Evolutionary conservation across 2,797 vertebrate species (phyloP).

Genomic region (Manis crassicaudata): DNA sequence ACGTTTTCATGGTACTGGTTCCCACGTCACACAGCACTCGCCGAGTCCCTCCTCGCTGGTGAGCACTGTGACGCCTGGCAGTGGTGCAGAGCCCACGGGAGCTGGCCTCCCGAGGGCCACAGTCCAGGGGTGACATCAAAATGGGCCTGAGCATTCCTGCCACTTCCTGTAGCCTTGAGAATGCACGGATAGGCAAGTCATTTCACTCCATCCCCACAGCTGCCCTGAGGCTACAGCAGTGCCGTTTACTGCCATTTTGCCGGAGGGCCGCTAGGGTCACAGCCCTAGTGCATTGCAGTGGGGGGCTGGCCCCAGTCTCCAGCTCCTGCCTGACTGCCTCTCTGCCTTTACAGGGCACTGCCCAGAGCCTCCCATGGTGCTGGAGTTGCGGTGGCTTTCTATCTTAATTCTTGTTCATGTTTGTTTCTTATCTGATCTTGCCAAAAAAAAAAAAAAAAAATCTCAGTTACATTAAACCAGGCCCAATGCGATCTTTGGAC

Average conservation of each 20-base stretch:
- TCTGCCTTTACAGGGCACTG: background rate
- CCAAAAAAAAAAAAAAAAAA: background rate
- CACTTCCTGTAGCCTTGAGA: background rate
- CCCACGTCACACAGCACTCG: background rate
- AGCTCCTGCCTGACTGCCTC: background rate
- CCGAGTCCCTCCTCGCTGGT: background rate
- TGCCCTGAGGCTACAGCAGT: background rate
- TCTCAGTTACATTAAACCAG: background rate
- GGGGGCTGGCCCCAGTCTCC: fast-evolving
- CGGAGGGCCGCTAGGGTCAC: background rate
- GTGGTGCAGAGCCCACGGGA: background rate
- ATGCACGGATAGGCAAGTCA: fast-evolving
- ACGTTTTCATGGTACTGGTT: fast-evolving
- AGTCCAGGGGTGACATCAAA: background rate
- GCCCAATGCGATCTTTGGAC: background rate
- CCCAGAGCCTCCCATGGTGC: fast-evolving
- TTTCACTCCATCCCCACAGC: background rate
- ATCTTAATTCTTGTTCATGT: background rate
- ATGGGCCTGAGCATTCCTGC: background rate
- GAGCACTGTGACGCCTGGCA: fast-evolving
- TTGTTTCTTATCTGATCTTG: background rate
- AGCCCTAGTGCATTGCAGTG: background rate
- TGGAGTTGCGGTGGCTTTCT: background rate
- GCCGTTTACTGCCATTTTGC: fast-evolving
- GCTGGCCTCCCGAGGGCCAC: background rate